Conservation (phyloP, 2,888 invertebrate species). For the Leptarthrus brevirostris region DNA sequence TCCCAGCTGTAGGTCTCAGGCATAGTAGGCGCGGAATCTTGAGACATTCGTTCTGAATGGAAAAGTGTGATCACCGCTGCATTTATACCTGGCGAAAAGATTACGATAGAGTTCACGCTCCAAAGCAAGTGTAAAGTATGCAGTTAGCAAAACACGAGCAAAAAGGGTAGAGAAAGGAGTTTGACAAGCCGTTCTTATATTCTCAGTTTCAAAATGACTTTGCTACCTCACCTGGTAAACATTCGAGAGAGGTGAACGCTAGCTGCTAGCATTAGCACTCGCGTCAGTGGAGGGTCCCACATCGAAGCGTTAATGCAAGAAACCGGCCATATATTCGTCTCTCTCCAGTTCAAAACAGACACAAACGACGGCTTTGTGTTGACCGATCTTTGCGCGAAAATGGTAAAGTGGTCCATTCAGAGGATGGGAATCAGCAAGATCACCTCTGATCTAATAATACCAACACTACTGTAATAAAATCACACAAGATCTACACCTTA, state of each 20-base stretch:
- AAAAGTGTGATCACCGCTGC: conserved; percentile 25
- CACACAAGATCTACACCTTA: conserved; percentile 12
- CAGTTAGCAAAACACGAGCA: conserved; percentile 22
- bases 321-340: not conserved
- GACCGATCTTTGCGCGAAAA: not conserved
- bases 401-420: conserved; percentile 38
- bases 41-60: conserved; percentile 25
- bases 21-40: not conserved
- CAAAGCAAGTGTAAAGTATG: conserved; percentile 42
- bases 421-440: conserved; percentile 29
- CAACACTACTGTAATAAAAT: not conserved
- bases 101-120: conserved; percentile 19
- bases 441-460: conserved; percentile 17
- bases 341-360: not conserved
- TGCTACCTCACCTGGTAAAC: not conserved
- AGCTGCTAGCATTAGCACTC: not conserved
- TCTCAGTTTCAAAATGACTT: not conserved
- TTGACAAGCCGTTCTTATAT: conserved; percentile 26
- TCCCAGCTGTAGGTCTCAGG: not conserved
- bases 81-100: conserved; percentile 18
- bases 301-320: not conserved
- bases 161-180: conserved; percentile 37
- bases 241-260: not conserved
- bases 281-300: not conserved
- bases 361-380: not conserved